Conservation (phyloP, 2,888 invertebrate species). For the Calliscelio sp. region DNA sequence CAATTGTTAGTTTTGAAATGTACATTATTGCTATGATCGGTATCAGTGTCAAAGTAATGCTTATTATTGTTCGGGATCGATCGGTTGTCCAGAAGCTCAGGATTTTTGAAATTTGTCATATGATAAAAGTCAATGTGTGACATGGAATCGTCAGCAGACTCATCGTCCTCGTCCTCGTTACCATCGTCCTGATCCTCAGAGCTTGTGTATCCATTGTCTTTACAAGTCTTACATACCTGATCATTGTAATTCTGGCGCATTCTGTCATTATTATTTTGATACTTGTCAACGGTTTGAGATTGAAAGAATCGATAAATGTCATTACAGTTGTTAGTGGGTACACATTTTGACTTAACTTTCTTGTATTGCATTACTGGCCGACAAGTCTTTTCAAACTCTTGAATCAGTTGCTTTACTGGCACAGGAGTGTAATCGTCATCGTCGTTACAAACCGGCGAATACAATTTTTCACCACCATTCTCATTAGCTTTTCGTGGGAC, state of each 20-base stretch:
- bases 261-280: constrained; percentile 66
- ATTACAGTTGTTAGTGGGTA: constrained; percentile 81
- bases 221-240: constrained; percentile 54
- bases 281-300: constrained; percentile 76
- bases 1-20: constrained; percentile 19
- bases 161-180: constrained; percentile 75
- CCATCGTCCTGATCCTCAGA: constrained; percentile 73
- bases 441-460: constrained; percentile 61
- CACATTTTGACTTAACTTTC: constrained; percentile 84
- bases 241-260: constrained; percentile 52
- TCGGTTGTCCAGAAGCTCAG: constrained; percentile 2
- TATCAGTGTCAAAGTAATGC: constrained; percentile 9
- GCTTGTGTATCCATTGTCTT: constrained; percentile 68
- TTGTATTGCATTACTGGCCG: constrained; percentile 87
- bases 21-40: not conserved
- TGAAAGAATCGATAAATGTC: constrained; percentile 84
- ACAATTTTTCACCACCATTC: constrained; percentile 10
- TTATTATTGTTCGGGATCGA: constrained; percentile 5
- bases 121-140: constrained; percentile 76
- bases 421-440: constrained; percentile 84
- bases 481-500: constrained; percentile 14
- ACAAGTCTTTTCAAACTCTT: constrained; percentile 89
- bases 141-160: constrained; percentile 78
- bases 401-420: constrained; percentile 87
- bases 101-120: constrained; percentile 23